phyloP scores from a whole-genome alignment of 1,140 invertebrate genomes.

The Drosophila melanogaster region Release_6_plus_ISO1_MT NT_033779.5:22271001-22271500 shows the following conservation, averaged over 20 bases:
- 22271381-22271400: not conserved
- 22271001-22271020: not conserved
- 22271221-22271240: constrained; percentile 5
- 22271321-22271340: not conserved
- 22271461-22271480: not conserved
- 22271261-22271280: constrained; percentile 7
- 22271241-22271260: constrained; percentile 11
- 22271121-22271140: not conserved
- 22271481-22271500: not conserved
- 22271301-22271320: not conserved
- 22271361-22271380: not conserved
- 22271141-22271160: constrained; percentile 3
- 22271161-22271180: constrained; percentile 7
- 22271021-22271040: constrained; percentile 3
- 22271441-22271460: not conserved
- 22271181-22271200: not conserved
- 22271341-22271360: not conserved
- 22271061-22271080: constrained; percentile 13
- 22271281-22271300: constrained; percentile 1
- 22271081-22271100: constrained; percentile 1
- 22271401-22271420: not conserved
- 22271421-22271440: not conserved
- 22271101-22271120: not conserved
- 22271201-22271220: constrained; percentile 2
- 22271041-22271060: not conserved